A percentile compares a stretch with the other conserved stretches of the same genome.
phyloP scores from a whole-genome alignment of 2,888 invertebrate species.

The Slavum lentiscoides region DNA sequence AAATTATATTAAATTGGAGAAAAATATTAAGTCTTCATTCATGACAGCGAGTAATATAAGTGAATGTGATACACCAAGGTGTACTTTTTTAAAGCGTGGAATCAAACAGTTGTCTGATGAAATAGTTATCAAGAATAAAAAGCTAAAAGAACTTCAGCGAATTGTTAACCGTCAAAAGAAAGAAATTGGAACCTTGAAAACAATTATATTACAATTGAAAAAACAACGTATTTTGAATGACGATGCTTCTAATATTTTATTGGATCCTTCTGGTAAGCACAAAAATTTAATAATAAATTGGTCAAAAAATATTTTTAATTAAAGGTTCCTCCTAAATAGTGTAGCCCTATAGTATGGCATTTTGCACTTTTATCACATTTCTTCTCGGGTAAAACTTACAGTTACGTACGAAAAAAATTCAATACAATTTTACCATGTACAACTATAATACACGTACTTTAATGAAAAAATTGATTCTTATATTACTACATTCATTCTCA shows the following conservation, averaged over 20 bases:
- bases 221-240: slow-evolving; percentile 10
- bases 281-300: slow-evolving; percentile 1
- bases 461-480: too few relatives aligned
- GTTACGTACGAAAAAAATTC: neutral
- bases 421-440: neutral
- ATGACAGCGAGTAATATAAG: neutral
- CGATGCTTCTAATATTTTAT: neutral
- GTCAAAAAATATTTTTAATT: neutral
- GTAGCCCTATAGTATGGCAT: neutral
- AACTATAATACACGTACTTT: neutral
- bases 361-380: neutral
- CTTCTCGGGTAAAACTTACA: neutral
- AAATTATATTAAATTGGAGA: too few relatives aligned
- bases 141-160: neutral
- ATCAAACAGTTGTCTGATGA: slow-evolving; percentile 5
- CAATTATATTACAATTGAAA: slow-evolving; percentile 5
- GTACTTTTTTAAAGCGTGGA: slow-evolving; percentile 2
- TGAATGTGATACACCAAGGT: slow-evolving; percentile 6
- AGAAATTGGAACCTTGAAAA: neutral
- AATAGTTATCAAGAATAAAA: slow-evolving; percentile 3
- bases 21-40: neutral
- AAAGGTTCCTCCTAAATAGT: neutral
- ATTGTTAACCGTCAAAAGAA: slow-evolving; percentile 13
- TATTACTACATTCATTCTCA: too few relatives aligned
- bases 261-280: slow-evolving; percentile 20